phyloP scores from a whole-genome alignment of 2,113 vertebrate species.

The Chaetodon auriga region DNA sequence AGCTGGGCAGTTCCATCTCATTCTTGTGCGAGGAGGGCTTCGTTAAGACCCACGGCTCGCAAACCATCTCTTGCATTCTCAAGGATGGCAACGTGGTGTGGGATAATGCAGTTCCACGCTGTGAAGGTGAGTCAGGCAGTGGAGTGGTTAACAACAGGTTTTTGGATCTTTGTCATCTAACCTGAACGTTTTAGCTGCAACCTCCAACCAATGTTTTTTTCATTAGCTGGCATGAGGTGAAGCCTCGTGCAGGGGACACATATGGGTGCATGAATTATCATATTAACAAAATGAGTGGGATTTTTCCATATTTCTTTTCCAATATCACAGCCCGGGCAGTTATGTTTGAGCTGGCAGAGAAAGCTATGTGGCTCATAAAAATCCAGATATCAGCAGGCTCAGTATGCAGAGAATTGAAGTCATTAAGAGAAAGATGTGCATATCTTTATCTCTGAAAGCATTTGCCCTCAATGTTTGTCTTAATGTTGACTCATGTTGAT shows the following conservation, averaged over 20 bases:
- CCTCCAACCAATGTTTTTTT: background rate
- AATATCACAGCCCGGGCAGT: background rate
- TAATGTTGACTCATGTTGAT: background rate
- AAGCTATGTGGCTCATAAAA: background rate
- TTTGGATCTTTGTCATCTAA: background rate
- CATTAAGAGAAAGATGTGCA: constrained; percentile 2
- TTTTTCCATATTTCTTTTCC: background rate
- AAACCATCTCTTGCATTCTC: constrained; percentile 94
- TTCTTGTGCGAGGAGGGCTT: constrained; percentile 98
- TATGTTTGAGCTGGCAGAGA: background rate
- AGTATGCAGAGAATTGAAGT: constrained; percentile 13
- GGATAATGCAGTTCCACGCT: constrained; percentile 95
- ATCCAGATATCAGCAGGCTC: background rate
- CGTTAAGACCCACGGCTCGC: constrained; percentile 94
- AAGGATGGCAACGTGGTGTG: constrained; percentile 98
- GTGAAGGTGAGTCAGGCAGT: constrained; percentile 87
- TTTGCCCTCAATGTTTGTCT: background rate
- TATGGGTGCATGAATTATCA: background rate
- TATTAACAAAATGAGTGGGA: background rate
- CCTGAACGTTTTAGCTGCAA: background rate
- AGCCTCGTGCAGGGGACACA: background rate
- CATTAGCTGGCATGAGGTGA: background rate
- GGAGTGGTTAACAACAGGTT: background rate
- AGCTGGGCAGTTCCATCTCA: constrained; percentile 96
- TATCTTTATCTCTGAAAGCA: constrained; percentile 1